Evolutionary conservation across 1,140 invertebrate species (phyloP).

Genomic region (Gonatopus flavifemur): DNA sequence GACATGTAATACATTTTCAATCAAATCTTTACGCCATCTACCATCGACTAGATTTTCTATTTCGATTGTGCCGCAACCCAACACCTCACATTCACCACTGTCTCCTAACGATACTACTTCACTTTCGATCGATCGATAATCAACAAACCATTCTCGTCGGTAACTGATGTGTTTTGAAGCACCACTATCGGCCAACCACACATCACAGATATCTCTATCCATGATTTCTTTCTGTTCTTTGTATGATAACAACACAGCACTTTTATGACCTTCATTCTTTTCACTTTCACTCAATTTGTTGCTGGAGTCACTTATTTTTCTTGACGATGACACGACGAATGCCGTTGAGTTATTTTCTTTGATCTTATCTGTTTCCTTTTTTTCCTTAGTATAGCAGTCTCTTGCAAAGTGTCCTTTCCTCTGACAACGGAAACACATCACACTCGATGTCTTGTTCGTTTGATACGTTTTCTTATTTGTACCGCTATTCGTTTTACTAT

Average conservation of each 20-base stretch:
- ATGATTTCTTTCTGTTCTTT: background rate
- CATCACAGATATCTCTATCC: background rate
- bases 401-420: slow-evolving; percentile 21
- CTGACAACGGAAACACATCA: slow-evolving; percentile 15
- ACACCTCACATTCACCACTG: background rate
- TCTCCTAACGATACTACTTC: background rate
- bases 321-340: background rate
- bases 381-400: slow-evolving; percentile 19
- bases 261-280: background rate
- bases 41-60: slow-evolving; percentile 9
- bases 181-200: background rate
- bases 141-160: background rate
- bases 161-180: background rate
- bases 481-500: background rate
- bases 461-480: background rate
- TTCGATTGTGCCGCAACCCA: slow-evolving; percentile 7
- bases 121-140: background rate
- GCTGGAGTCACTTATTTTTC: background rate
- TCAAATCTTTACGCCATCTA: background rate
- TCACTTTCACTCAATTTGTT: background rate
- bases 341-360: background rate
- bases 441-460: background rate
- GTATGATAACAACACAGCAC: background rate
- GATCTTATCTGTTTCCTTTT: background rate
- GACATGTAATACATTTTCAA: slow-evolving; percentile 19